These are phyloP conservation scores for Oscheius myriophilus DNA, from an alignment of 2,888 invertebrate species.

Conservation along the genomic window DNA sequence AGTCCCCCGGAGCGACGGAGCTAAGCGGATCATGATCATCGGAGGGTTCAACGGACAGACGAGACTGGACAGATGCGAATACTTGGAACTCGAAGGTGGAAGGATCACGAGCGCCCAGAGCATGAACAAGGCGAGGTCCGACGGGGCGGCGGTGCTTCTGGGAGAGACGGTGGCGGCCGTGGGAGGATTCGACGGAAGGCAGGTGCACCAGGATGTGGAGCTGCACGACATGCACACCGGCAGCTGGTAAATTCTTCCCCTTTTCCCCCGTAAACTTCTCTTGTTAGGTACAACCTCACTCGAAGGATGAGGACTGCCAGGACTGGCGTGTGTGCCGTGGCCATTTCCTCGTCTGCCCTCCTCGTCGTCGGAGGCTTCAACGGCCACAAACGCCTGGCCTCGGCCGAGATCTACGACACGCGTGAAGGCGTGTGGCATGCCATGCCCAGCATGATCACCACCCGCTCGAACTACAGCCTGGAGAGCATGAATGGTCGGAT, in stretches of 20 bases:
- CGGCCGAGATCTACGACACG: constrained; percentile 45
- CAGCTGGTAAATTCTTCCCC: constrained; percentile 17
- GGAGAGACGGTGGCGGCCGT: constrained; percentile 28
- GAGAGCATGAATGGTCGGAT: constrained; percentile 21
- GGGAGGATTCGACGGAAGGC: constrained; percentile 50
- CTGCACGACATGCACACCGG: constrained; percentile 34
- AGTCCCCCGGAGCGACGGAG: neutral
- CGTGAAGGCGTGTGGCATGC: constrained; percentile 48
- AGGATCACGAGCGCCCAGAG: neutral
- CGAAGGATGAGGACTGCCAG: constrained; percentile 38
- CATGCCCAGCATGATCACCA: constrained; percentile 38
- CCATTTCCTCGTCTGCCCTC: constrained; percentile 32
- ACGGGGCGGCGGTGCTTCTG: constrained; percentile 12
- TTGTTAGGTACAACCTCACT: constrained; percentile 6
- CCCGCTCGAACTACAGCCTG: constrained; percentile 28
- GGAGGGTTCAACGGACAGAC: constrained; percentile 27
- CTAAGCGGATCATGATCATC: constrained; percentile 16
- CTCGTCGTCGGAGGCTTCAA: constrained; percentile 44
- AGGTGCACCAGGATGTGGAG: constrained; percentile 38
- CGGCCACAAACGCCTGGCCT: constrained; percentile 37
- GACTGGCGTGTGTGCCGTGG: constrained; percentile 40
- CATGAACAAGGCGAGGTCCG: constrained; percentile 21
- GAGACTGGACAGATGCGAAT: constrained; percentile 22
- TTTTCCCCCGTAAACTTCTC: neutral
- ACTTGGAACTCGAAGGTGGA: constrained; percentile 5